Evolutionary conservation across 2,888 invertebrate genomes (phyloP).

Genomic region (Spodoptera picta): DNA sequence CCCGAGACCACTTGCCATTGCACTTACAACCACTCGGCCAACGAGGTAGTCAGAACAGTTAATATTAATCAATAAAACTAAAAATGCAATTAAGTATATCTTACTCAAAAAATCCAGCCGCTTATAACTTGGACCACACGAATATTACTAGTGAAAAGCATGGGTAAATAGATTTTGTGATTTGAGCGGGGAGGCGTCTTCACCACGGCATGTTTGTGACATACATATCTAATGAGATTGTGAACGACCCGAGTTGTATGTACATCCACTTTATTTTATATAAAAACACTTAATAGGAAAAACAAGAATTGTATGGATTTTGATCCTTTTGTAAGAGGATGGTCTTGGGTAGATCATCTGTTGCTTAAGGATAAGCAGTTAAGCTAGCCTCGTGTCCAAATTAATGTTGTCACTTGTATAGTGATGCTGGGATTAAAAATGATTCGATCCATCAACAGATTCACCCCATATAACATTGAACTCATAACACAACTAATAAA

Average conservation of each 20-base stretch:
- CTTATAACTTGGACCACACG: conserved; percentile 18
- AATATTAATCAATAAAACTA: background rate
- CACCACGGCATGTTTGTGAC: conserved; percentile 22
- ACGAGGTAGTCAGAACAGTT: no score
- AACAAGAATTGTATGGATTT: conserved; percentile 26
- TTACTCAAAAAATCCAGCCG: background rate
- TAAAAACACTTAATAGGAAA: conserved; percentile 26
- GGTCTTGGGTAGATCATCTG: background rate
- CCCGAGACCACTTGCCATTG: no score
- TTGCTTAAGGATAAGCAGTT: no score
- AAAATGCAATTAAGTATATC: background rate
- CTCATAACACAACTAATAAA: no score
- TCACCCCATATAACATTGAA: no score
- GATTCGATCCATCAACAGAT: no score
- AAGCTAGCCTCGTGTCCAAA: no score
- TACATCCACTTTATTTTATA: conserved; percentile 31
- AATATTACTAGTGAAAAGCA: conserved; percentile 41
- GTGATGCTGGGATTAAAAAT: no score
- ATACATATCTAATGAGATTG: conserved; percentile 50
- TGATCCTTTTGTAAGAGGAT: conserved; percentile 25
- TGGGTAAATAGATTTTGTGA: conserved; percentile 58
- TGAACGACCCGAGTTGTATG: conserved; percentile 23
- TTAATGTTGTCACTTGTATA: no score
- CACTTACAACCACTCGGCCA: no score
- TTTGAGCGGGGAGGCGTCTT: conserved; percentile 37